Percentiles rank a stretch among this genome's conserved stretches.
These are phyloP conservation scores for Eutolmus rufibarbis DNA, from an alignment of 2,888 invertebrate species.

Conservation along the genomic window DNA sequence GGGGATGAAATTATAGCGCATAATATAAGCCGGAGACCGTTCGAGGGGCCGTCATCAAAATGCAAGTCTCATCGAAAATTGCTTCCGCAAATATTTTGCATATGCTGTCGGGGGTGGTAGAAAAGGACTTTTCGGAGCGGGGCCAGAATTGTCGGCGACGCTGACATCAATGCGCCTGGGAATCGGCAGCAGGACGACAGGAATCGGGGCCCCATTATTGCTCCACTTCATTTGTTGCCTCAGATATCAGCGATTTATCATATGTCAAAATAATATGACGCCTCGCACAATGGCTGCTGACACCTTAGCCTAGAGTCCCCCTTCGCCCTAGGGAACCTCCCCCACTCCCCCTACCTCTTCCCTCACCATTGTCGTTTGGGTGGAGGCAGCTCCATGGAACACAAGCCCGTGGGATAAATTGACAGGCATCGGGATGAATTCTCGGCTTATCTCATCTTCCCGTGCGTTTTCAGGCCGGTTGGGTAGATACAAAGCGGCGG, in stretches of 20 bases:
- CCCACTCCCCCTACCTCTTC: too few relatives aligned
- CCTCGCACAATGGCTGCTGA: not conserved
- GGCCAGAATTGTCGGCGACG: not conserved
- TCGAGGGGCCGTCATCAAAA: not conserved
- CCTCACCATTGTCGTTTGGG: not conserved
- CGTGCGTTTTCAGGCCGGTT: not conserved
- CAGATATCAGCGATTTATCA: conserved; percentile 40
- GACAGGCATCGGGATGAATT: conserved; percentile 21
- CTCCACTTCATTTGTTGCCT: conserved; percentile 27
- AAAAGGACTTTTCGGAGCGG: not conserved
- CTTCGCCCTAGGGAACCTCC: not conserved
- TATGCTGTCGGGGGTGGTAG: not conserved
- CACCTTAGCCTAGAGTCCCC: not conserved
- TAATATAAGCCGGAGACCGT: conserved; percentile 19
- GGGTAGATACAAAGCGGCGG: not conserved
- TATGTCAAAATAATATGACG: conserved; percentile 39
- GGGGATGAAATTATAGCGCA: not conserved
- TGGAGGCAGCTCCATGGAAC: not conserved
- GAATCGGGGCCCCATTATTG: not conserved
- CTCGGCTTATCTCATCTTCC: conserved; percentile 23
- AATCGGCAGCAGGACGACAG: not conserved
- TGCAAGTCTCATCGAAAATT: conserved; percentile 31
- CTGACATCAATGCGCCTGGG: not conserved
- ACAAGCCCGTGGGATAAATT: not conserved
- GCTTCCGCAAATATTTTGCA: conserved; percentile 22